Evolutionary conservation across 2,113 vertebrate species (phyloP), one percentile per base, ranked within the genome.

Genomic region (Cisticola juncidis): DNA sequence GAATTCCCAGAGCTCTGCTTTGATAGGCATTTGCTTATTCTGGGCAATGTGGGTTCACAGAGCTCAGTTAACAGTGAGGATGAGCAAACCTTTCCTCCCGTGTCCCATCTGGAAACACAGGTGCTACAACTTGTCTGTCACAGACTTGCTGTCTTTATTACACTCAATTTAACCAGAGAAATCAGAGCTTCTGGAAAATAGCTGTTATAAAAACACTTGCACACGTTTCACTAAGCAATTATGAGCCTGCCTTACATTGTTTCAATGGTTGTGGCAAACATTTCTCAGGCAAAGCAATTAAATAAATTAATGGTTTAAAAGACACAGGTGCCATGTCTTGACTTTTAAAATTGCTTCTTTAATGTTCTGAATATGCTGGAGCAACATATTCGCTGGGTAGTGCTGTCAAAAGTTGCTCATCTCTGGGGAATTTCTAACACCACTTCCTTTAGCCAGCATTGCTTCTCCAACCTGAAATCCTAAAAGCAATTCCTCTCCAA

Each of bases 291-390:
- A 66, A 51, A 66, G 47, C 47, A 82, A 82, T 90, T 94, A 94
- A 89, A 85, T 85, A 89, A 94, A 91, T 84, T 65, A 81, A 54
- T 87, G 45, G 29, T 77, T 96, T 80, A 56, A 94, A 93, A 95
- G 47, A 69, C 31, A 17, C 11, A 18, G 40, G 29, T 93, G 26
- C 78, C 62, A 11, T 58, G 50, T 28, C 74, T 93, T 85, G 36
- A 42, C 73, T 89, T 91, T 65, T 45, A 35, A 76, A 82, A 88
- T 58, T 56, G 70, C 33, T 69, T 86, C 79, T 93, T 87, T 66
- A 77, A 66, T 50, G 21, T 51, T 45, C n/a, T 79, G 78, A 89
- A 69, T 79, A 47, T 35, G 23, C 42, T 79, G 56, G 53, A 64
- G 76, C 57, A 89, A 68, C 14, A 57, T 36, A 64, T 72, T 47